Percentiles rank a stretch among this genome's conserved stretches.
These are phyloP conservation scores for Tetraodon nigroviridis DNA, from an alignment of 2,113 vertebrate genomes.

Conservation along the genomic window DNA sequence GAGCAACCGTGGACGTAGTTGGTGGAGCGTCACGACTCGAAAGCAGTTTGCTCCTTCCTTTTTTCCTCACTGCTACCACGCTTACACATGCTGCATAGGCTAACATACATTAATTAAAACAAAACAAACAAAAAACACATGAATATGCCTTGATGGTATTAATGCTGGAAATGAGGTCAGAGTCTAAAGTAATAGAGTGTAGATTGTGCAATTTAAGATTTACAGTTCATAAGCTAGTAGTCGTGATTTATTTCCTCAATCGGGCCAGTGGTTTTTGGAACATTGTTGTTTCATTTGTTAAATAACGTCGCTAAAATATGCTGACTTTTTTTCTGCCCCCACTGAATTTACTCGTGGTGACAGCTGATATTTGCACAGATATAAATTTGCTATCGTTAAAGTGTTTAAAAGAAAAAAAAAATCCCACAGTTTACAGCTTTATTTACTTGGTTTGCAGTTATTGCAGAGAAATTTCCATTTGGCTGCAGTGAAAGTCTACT, in stretches of 20 bases:
- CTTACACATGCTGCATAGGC: slow-evolving; percentile 32
- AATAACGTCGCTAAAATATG: slow-evolving; percentile 57
- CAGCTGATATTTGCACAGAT: slow-evolving; percentile 18
- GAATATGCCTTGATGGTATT: too few relatives aligned
- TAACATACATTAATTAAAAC: slow-evolving; percentile 5
- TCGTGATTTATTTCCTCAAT: slow-evolving; percentile 55
- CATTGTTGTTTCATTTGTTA: slow-evolving; percentile 56
- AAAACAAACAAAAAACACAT: too few relatives aligned
- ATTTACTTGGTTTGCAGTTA: slow-evolving; percentile 10
- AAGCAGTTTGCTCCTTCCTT: slow-evolving; percentile 5
- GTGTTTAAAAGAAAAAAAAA: background rate
- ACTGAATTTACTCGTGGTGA: slow-evolving; percentile 41
- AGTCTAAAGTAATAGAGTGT: background rate
- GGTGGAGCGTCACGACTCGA: slow-evolving; percentile 19
- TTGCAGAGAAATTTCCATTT: slow-evolving; percentile 10
- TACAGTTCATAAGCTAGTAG: background rate
- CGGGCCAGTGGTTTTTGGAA: slow-evolving; percentile 21
- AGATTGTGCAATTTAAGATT: background rate
- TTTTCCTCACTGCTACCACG: slow-evolving; percentile 35
- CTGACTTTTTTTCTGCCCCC: slow-evolving; percentile 39
- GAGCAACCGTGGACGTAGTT: slow-evolving; percentile 40
- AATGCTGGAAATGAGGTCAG: background rate
- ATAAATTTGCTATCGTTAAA: slow-evolving; percentile 37
- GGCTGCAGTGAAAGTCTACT: slow-evolving; percentile 7
- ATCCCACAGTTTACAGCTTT: background rate